These are phyloP conservation scores for Drosophila ananassae DNA, from an alignment of 1,140 invertebrate genomes.

Conservation along the genomic window DNA sequence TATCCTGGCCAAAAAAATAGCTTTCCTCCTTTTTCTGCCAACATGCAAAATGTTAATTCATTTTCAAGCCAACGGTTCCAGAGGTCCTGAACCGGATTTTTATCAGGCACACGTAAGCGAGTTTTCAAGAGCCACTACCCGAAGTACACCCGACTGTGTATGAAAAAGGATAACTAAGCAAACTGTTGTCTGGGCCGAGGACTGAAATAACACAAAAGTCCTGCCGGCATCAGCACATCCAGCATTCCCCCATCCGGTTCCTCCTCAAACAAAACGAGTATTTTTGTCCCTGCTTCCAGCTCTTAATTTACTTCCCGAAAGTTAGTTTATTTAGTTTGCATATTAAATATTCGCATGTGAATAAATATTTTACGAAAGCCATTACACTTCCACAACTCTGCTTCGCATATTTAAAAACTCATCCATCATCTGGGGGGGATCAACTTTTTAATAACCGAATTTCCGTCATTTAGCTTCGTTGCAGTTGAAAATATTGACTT, in stretches of 20 bases:
- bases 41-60: conserved; percentile 82
- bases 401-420: conserved; percentile 47
- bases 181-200: conserved; percentile 44
- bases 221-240: conserved; percentile 46
- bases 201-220: conserved; percentile 26
- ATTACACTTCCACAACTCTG: neutral
- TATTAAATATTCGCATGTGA: conserved; percentile 3
- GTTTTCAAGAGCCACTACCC: neutral
- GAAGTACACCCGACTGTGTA: neutral
- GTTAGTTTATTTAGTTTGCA: conserved; percentile 10
- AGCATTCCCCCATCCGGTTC: conserved; percentile 36
- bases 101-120: conserved; percentile 59
- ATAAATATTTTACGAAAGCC: neutral
- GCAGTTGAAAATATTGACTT: conserved; percentile 65
- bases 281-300: neutral
- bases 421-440: conserved; percentile 52
- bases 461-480: conserved; percentile 75
- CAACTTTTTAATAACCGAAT: conserved; percentile 68
- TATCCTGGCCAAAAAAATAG: conserved; percentile 31
- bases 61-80: conserved; percentile 60
- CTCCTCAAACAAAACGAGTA: too few species aligned
- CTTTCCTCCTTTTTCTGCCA: conserved; percentile 40
- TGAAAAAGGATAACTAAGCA: conserved; percentile 53
- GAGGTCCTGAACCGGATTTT: conserved; percentile 67
- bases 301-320: conserved; percentile 33